Evolutionary conservation across 2,797 vertebrate species (phyloP), one percentile per base, ranked within the genome.

Genomic region (Eupleurogrammus muticus): DNA sequence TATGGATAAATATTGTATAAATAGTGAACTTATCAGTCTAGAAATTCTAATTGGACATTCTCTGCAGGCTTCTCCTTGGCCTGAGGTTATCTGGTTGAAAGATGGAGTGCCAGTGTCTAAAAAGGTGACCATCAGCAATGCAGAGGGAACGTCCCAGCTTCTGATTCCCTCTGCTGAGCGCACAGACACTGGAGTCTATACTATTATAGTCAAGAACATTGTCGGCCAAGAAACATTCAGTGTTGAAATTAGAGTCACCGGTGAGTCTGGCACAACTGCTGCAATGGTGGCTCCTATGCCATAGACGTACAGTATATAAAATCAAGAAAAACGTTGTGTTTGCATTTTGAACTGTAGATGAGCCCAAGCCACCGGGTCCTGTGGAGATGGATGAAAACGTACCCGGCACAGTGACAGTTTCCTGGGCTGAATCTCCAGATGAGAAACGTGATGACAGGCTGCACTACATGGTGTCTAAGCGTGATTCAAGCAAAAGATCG

Each of bases 61-160:
- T 83, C 75, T 55, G 4, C 76, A 99, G 97, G 96, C 94, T 0
- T 94, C 93, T 40, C 96, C 97, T 13, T 87, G 91, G 84, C 95
- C 95, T 0, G 94, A 94, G 13, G 94, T 97, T 63, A 93, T 54
- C 61, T 98, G 97, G 97, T 70, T 96, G 6, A 99, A 98, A 87
- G 96, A 98, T 6, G 95, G 95, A 11, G 55, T 80, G 8, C 92
- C 94, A 12, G 89, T 97, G 16, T 63, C 94, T 59, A 93, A 89
- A 76, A 92, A 89, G 40, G 93, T 92, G n/a, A 93, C 92, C 0
- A 63, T 94, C 21, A 94, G 89, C 58, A 95, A 94, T 1, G 57
- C 92, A 55, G 93, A 94, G 3, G 93, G 87, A 5, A 70, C 88
- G 55, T 95, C 94, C 6, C 95, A 95, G 83, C 95, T 99, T 62